Evolutionary conservation across 2,797 vertebrate genomes (phyloP).

Genomic region (Telmatherina bonti): DNA sequence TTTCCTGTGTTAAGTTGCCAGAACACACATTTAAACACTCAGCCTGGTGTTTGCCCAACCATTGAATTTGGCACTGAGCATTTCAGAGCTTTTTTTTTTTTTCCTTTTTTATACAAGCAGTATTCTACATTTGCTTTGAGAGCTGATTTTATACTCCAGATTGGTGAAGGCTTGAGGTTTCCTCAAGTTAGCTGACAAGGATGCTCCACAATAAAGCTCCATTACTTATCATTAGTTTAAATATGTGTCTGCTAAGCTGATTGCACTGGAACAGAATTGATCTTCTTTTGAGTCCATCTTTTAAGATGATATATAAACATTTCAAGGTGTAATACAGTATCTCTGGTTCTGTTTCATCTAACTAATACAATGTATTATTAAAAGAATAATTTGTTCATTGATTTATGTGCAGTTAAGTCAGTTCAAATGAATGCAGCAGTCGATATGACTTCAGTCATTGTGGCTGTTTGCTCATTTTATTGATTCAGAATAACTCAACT

Average conservation of each 20-base stretch:
- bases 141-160: slow-evolving; percentile 18
- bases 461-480: slow-evolving; percentile 32
- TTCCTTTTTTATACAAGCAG: slow-evolving; percentile 22
- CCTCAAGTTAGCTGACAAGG: slow-evolving; percentile 35
- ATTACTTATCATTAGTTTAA: slow-evolving; percentile 35
- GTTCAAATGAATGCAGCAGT: slow-evolving; percentile 40
- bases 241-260: slow-evolving; percentile 29
- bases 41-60: not conserved
- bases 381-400: slow-evolving; percentile 55
- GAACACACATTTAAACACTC: not conserved
- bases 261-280: slow-evolving; percentile 36
- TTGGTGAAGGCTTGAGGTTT: slow-evolving; percentile 23
- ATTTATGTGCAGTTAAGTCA: slow-evolving; percentile 43
- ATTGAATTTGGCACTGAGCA: slow-evolving; percentile 11
- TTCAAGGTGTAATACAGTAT: slow-evolving; percentile 26
- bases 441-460: slow-evolving; percentile 27
- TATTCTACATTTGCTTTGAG: slow-evolving; percentile 35
- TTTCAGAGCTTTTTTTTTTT: slow-evolving; percentile 12
- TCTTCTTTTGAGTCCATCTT: slow-evolving; percentile 37
- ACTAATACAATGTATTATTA: slow-evolving; percentile 35
- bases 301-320: slow-evolving; percentile 27
- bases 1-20: slow-evolving; percentile 4
- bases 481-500: slow-evolving; percentile 42
- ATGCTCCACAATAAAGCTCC: slow-evolving; percentile 29
- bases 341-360: slow-evolving; percentile 29